phyloP scores from a whole-genome alignment of 1,140 invertebrate genomes.

The Saccostrea glomerata region DNA sequence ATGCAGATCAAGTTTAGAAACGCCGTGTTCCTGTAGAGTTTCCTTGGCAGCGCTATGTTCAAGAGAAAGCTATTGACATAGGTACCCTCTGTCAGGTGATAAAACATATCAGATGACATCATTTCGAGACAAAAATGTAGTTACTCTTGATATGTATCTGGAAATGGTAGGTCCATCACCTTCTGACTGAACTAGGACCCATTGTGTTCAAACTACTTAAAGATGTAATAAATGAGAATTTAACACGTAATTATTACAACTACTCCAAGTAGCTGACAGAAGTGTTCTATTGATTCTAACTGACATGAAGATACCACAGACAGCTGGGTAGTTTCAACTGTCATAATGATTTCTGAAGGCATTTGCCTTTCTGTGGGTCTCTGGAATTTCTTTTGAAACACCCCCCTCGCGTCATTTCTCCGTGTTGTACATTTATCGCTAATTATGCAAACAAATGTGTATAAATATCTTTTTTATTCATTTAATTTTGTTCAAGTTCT shows the following conservation, averaged over 20 bases:
- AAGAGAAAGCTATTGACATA: conserved; percentile 11
- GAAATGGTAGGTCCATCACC: conserved; percentile 23
- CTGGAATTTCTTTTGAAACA: conserved; percentile 7
- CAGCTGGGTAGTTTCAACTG: background rate
- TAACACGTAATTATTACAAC: conserved; percentile 24
- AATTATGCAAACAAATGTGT: conserved; percentile 17
- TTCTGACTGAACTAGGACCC: background rate
- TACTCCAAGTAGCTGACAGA: background rate
- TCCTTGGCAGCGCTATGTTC: background rate
- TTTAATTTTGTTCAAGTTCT: conserved; percentile 2
- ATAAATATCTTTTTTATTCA: conserved; percentile 8
- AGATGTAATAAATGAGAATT: conserved; percentile 25
- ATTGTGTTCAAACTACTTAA: conserved; percentile 18
- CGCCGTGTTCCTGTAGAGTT: background rate
- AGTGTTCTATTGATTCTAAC: background rate
- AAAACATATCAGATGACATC: conserved; percentile 24
- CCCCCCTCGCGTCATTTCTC: background rate
- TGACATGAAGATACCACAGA: background rate
- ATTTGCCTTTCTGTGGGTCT: background rate
- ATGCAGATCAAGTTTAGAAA: background rate
- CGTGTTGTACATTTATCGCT: conserved; percentile 24
- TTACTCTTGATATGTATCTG: conserved; percentile 17
- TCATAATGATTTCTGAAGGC: background rate
- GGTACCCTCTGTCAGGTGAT: conserved; percentile 6
- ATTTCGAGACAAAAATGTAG: conserved; percentile 24